Evolutionary conservation across 2,113 vertebrate species (phyloP).

Genomic region (Thryonomys swinderianus): DNA sequence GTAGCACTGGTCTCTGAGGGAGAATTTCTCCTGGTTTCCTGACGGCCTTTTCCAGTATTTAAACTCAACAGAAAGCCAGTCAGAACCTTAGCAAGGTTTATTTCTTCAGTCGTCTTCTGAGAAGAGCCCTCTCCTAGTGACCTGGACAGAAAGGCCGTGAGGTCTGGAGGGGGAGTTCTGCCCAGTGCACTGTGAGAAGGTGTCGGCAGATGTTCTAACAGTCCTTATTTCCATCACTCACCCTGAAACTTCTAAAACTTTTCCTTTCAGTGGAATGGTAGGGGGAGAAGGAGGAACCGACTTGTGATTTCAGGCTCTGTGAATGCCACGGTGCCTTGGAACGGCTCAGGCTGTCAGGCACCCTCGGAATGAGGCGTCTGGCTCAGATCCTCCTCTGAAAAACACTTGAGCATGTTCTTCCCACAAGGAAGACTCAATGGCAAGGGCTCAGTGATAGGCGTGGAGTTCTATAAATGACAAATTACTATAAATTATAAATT

Average conservation of each 20-base stretch:
- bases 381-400: background rate
- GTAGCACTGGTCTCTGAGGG: background rate
- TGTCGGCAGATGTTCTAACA: background rate
- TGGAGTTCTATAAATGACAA: background rate
- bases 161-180: background rate
- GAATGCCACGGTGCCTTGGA: no score
- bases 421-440: background rate
- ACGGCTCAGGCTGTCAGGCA: background rate
- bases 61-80: background rate
- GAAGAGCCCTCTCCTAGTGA: background rate
- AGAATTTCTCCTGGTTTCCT: background rate
- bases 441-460: background rate
- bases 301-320: background rate
- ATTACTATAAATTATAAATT: background rate
- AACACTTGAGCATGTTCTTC: background rate
- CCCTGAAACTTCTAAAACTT: background rate
- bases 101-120: background rate
- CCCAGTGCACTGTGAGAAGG: background rate
- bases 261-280: background rate
- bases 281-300: background rate
- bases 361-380: background rate
- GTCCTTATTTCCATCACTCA: background rate
- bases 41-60: background rate
- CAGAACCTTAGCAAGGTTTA: background rate
- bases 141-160: background rate